phyloP scores from a whole-genome alignment of 2,113 vertebrate species.

The Mustela lutreola region DNA sequence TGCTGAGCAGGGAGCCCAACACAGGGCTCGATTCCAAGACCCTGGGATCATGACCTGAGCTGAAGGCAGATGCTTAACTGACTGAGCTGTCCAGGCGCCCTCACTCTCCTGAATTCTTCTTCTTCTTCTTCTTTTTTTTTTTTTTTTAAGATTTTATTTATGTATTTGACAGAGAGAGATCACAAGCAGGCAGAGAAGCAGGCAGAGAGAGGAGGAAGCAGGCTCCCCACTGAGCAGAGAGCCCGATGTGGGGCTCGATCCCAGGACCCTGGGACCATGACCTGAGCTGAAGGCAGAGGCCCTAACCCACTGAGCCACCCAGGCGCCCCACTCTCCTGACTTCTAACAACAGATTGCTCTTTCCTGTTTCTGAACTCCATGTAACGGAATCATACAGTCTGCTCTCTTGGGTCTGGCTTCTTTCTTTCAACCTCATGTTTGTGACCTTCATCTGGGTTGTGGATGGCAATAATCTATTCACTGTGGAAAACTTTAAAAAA shows the following conservation, averaged over 20 bases:
- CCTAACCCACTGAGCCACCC: background rate
- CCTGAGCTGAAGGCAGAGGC: background rate
- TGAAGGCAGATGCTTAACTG: background rate
- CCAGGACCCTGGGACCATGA: background rate
- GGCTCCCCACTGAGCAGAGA: too few species aligned
- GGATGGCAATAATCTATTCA: background rate
- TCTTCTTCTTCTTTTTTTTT: too few species aligned
- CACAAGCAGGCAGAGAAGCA: too few species aligned
- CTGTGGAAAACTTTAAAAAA: background rate
- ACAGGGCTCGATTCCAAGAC: background rate
- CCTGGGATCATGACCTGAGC: background rate
- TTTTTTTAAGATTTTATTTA: too few species aligned
- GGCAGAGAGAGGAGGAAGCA: background rate
- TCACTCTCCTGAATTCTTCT: background rate
- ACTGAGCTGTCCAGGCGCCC: background rate
- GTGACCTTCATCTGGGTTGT: background rate
- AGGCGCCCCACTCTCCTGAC: background rate
- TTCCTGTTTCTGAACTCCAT: background rate
- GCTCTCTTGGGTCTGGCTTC: background rate
- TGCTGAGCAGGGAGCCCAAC: too few species aligned
- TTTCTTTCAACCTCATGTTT: background rate
- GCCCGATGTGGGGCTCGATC: background rate
- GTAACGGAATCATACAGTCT: background rate
- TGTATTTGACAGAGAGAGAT: background rate
- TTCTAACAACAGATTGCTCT: background rate